Evolutionary conservation across 2,797 vertebrate genomes (phyloP).

Genomic region (Gallinago stenura): DNA sequence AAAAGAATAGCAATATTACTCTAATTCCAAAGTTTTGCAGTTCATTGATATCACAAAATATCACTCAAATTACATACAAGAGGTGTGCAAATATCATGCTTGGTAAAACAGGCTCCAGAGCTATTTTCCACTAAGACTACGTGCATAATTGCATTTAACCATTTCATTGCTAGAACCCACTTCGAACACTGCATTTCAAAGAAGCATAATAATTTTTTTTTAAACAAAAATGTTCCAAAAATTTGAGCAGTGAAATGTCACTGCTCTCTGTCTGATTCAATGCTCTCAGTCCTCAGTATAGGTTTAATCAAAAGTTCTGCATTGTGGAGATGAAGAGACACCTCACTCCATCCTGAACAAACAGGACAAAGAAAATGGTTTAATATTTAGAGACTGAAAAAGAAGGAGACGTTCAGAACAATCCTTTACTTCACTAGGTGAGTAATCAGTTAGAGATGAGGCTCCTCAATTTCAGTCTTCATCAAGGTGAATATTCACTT

Average conservation of each 20-base stretch:
- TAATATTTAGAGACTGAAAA: not conserved
- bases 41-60: not conserved
- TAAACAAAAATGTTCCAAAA: not conserved
- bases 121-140: not conserved
- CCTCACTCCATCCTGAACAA: not conserved
- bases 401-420: not conserved
- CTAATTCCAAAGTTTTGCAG: not conserved
- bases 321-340: not conserved
- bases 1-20: slow-evolving; percentile 14
- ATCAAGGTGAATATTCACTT: not conserved
- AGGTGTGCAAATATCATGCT: not conserved
- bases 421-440: not conserved
- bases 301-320: not conserved
- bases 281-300: not conserved
- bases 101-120: not conserved
- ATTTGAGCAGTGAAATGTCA: not conserved
- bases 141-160: not conserved
- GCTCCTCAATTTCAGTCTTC: not conserved
- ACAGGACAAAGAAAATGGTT: not conserved
- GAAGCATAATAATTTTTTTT: not conserved
- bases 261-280: not conserved
- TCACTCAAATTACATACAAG: slow-evolving; percentile 2
- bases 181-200: not conserved
- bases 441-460: not conserved
- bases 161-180: not conserved